Base-by-base conservation (phyloP, 2,113 vertebrate species). In the Hypocryptadius cinnamomeus region DNA sequence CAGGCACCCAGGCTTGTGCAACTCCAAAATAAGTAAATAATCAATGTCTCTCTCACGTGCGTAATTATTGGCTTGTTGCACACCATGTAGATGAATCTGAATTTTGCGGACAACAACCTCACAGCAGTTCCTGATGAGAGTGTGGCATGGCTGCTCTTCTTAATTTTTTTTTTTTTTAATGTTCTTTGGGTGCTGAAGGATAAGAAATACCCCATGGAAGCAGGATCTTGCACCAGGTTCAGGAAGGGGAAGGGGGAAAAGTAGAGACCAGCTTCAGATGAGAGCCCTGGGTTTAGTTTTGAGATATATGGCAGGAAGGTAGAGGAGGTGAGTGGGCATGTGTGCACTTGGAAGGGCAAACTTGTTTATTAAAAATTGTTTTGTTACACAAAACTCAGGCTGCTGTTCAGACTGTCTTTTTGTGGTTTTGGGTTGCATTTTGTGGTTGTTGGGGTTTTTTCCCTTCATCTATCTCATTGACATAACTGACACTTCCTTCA, bases 41-140 rank as follows among this genome's bases (percentile, higher is more conserved):
- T 61, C 28, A 16, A 39, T 71, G 13, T 18, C 11, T 31, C 19
- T 54, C 30, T 17, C 23, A 37, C 20, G 10, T n/a, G n/a, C 63
- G 23, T n/a, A 47, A 63, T 70, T 70, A 63, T 3, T n/a, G n/a
- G 15, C 40, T 25, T 87, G 30, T 79, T 70, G 39, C 23, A 61
- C 13, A 30, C 10, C 40, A 21, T 0, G 0, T 30, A 63, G n/a
- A 8, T n/a, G 12, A 53, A 28, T 69, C 47, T 60, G 47, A 54
- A 24, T 53, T 70, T 79, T 54, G 24, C 30, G n/a, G 20, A 54
- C 13, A 47, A 11, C 15, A 40, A 4, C 28, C 20, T 54, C 17
- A 70, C 23, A 70, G 35, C 24, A 16, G 23, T 22, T n/a, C 7
- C 18, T 17, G n/a, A 78, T 35, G 23, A 13, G 22, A 17, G 11